Evolutionary conservation across 2,888 invertebrate genomes (phyloP).

Genomic region (Drosophila paranaensis): DNA sequence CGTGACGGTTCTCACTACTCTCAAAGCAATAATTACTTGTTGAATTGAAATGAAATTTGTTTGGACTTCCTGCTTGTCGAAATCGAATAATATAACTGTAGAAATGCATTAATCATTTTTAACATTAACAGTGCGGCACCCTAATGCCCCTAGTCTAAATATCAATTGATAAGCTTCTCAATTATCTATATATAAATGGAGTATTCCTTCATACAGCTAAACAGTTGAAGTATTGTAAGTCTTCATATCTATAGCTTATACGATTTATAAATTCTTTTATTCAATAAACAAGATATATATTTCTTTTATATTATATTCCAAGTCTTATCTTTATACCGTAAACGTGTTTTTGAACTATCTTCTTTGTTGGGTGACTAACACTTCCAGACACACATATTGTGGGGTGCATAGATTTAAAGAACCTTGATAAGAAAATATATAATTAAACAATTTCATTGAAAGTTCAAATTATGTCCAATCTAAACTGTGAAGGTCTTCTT

Average conservation of each 20-base stretch:
- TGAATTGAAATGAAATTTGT: not conserved
- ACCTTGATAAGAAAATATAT: not conserved
- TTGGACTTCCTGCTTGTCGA: slow-evolving; percentile 17
- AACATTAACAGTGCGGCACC: not conserved
- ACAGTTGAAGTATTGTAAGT: not conserved
- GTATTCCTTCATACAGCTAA: not conserved
- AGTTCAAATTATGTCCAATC: not conserved
- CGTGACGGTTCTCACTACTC: slow-evolving; percentile 23
- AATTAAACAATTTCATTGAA: not conserved
- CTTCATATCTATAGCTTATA: no score
- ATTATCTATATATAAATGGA: not conserved
- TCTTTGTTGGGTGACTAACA: slow-evolving; percentile 6
- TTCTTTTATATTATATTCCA: not conserved
- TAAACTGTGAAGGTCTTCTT: not conserved
- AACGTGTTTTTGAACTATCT: not conserved
- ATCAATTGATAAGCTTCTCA: no score
- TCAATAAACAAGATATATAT: not conserved
- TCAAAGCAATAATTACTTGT: not conserved
- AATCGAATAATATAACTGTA: not conserved
- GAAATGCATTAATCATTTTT: not conserved
- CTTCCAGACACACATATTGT: not conserved
- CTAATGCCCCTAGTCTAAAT: not conserved
- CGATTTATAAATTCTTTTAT: not conserved
- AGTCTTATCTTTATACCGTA: not conserved
- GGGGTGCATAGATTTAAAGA: not conserved